Base-by-base conservation (phyloP, 2,113 vertebrate genomes). In the Aspiorhynchus laticeps region DNA sequence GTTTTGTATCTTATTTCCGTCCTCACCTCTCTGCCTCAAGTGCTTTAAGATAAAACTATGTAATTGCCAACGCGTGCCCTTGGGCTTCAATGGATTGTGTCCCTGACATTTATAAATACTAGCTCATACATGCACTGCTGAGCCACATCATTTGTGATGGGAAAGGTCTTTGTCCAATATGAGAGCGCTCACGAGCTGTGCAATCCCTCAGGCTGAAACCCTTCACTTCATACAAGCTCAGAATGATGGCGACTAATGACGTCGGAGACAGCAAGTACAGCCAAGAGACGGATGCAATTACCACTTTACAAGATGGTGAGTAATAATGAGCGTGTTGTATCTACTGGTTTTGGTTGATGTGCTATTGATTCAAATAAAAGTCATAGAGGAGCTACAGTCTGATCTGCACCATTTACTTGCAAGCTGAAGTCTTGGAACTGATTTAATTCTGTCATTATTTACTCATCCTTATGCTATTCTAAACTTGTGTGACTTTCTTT, bases 291-390 rank as follows among this genome's bases (percentile, higher is more conserved):
- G 97, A 98, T 51, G 93, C 97, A 0, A 95, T 97, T 28, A 98
- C 97, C 0, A 99, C 98, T 0, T 95, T 99, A 90, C 98, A 98
- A 93, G 98, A 98, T 0, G 97, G 98, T 99, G 93, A 98, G 97
- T 87, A 80, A 41, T 33, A 80, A 89, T 38, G 26, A 46, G 36
- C 82, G 51, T 85, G 84, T 88, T 38, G 56, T 53, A 88, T 61
- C 88, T 86, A 81, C 53, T 85, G 63, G 84, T 63, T 65, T 86
- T 85, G 59, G 51, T 65, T 79, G 84, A 88, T 85, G 53, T 31
- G 43, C 48, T 87, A 89, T 91, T 86, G 85, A 90, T 91, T 88
- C 85, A 51, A 65, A 53, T 86, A 88, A 85, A 88, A 69, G 83
- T 75, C 67, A 61, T 31, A 67, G 80, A 88, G 51, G 69, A 84